Base-by-base conservation (phyloP, 2,113 vertebrate genomes). In the Promerops cafer region DNA sequence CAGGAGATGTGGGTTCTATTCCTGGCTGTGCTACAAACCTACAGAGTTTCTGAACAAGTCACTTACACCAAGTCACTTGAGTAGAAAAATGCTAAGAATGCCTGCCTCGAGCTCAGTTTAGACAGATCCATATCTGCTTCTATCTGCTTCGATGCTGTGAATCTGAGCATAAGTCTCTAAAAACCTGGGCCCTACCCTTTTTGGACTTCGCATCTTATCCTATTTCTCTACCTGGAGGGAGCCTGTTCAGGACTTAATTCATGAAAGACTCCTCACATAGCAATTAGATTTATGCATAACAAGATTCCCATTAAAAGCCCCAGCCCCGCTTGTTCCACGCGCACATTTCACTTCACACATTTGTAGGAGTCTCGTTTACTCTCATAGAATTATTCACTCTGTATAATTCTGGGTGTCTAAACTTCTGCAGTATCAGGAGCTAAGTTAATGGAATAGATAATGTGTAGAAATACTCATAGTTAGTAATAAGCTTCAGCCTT, bases 21-120 rank as follows among this genome's bases (percentile, higher is more conserved):
- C 70, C 75, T 96, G 87, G 84, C 85, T 84, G 65, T 85, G 87
- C 76, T 93, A 93, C 93, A 94, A 91, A 95, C 75, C 79, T 95
- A 90, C 61, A 44, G 87, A 68, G 64, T 87, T 96, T 96, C 65
- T 96, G 90, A 93, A 71, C 65, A 97, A 95, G 86, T 84, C 72
- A 84, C 94, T 96, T 94, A 77, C 82, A 94, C 83, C 94, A 95
- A 96, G 90, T 93, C 89, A 89, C 90, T 95, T 80, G 68, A 94
- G 92, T 57, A 90, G 64, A 81, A 93, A 95, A 92, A 86, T 71
- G 31, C 90, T 81, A 89, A 94, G 90, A 94, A 95, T 84, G 83
- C 52, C 28, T 89, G 71, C 45, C 56, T 89, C 2, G 0, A 94
- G 83, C 89, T 93, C 64, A 10, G 17, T 90, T 92, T 94, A 93